These are phyloP conservation scores for Quadroppia sp. DNA, from an alignment of 2,888 invertebrate genomes.

Conservation along the genomic window DNA sequence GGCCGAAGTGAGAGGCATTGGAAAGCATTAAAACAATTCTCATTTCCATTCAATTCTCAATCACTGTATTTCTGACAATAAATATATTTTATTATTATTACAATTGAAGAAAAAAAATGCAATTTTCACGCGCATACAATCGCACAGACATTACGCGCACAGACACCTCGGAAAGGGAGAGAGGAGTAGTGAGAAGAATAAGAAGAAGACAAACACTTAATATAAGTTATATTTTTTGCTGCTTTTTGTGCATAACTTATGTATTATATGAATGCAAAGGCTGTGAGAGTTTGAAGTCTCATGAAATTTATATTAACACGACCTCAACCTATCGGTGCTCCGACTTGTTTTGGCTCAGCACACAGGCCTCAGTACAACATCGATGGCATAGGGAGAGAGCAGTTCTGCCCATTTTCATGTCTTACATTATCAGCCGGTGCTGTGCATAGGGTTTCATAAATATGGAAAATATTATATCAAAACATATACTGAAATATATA, in stretches of 20 bases:
- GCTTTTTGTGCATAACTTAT: neutral
- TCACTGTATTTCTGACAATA: neutral
- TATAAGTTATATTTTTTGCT: conserved; percentile 5
- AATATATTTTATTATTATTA: conserved; percentile 19
- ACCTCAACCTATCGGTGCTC: neutral
- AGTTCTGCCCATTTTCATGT: conserved; percentile 32
- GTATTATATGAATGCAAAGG: conserved; percentile 14
- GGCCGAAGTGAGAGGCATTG: too few relatives aligned
- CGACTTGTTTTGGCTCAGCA: conserved; percentile 4
- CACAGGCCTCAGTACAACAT: neutral
- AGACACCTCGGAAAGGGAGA: neutral
- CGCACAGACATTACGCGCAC: neutral
- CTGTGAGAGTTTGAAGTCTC: conserved; percentile 27
- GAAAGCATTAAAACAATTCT: neutral
- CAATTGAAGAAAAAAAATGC: neutral
- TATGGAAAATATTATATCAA: conserved; percentile 16
- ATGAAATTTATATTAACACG: conserved; percentile 34
- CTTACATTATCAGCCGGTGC: conserved; percentile 5
- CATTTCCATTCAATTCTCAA: neutral
- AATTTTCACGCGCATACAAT: conserved; percentile 18
- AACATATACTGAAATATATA: conserved; percentile 5
- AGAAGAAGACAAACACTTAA: conserved; percentile 7
- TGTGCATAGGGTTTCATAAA: neutral
- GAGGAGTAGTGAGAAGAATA: neutral
- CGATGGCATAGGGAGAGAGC: neutral